Conservation (phyloP, 2,797 vertebrate species). For the Momotus momota region DNA sequence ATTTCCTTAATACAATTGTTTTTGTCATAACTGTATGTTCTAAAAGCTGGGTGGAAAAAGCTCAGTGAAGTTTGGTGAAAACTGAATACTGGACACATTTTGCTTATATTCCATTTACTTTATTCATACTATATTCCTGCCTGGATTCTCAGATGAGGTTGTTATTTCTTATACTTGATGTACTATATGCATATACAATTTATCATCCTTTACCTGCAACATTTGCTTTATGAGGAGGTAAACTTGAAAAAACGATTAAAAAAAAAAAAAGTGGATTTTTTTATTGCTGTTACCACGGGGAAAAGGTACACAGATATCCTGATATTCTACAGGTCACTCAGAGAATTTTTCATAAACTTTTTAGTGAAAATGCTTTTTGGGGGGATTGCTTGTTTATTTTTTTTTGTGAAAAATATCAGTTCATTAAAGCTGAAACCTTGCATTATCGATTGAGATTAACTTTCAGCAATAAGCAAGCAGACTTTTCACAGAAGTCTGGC, state of each 20-base stretch:
- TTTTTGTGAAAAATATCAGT: not conserved
- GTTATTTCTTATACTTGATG: not conserved
- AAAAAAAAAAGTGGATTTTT: fast-evolving
- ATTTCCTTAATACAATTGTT: not conserved
- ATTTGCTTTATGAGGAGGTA: not conserved
- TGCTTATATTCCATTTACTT: not conserved
- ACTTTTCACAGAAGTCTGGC: not conserved
- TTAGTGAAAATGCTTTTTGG: not conserved
- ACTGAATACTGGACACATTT: not conserved
- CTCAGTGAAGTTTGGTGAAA: not conserved
- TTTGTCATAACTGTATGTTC: not conserved
- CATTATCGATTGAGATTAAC: not conserved
- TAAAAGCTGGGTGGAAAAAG: not conserved
- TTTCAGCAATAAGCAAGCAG: not conserved
- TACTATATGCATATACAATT: not conserved
- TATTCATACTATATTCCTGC: not conserved
- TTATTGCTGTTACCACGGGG: not conserved
- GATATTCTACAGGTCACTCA: not conserved
- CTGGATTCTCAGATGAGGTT: not conserved
- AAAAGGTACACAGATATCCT: not conserved
- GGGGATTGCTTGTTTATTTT: not conserved
- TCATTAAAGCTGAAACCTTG: not conserved
- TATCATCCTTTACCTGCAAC: not conserved
- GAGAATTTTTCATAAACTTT: not conserved
- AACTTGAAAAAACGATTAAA: not conserved